Base-by-base conservation (phyloP, 2,113 vertebrate species). In the Ictalurus punctatus region DNA sequence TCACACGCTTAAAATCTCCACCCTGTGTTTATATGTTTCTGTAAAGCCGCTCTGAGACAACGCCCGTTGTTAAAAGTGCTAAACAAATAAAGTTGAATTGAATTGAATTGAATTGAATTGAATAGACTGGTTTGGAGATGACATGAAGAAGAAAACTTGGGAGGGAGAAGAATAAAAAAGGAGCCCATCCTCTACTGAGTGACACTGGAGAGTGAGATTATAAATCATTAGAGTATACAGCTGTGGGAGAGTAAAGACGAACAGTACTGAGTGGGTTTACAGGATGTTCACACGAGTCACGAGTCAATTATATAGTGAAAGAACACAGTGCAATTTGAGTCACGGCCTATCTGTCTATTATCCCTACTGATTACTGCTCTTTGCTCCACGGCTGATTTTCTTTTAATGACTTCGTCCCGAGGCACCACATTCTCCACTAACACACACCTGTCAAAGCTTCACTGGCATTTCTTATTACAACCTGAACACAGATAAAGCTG, bases 391-490 rank as follows among this genome's bases (percentile, higher is more conserved):
- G 27, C 14, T 58, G 79, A 81, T 56, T 56, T 19, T 79, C 44
- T 34, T n/a, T 58, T 30, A 81, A 81, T 82, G n/a, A 58, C 52
- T 13, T 23, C 48, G 21, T 44, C 84, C 63, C 0, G 65, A 71
- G 84, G 84, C 65, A 56, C 17, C 83, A 48, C 83, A 69, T 65
- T 84, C 59, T 82, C 86, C 34, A 56, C 69, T 87, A 67, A 79
- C 59, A 83, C 74, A 85, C 7, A 44, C 61, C 63, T 23, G 48
- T 54, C 84, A 86, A 90, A 82, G 84, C 21, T 76, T 56, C 83
- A 83, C 67, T 23, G 40, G 83, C 23, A 59, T 61, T 76, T 83
- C 85, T 74, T 12, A 89, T 71, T 40, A 61, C 56, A 71, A 21
- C 13, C 63, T 63, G 71, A 85, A 34, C 79, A 84, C 85, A 73